Base-by-base conservation (phyloP, 53 echinoderm and acorn worm genomes). In the Antedon mediterranea region DNA sequence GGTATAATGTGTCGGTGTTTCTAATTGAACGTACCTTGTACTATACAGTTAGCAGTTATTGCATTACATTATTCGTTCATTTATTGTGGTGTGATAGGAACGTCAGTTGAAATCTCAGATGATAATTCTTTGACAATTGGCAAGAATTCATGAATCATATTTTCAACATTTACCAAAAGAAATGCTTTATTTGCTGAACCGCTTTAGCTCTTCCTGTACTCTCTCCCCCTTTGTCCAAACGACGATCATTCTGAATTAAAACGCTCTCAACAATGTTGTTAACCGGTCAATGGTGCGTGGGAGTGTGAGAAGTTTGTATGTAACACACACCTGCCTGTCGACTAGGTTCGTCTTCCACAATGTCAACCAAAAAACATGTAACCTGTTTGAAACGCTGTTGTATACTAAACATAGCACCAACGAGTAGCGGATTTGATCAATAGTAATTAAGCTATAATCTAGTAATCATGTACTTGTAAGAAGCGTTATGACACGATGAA, bases 391-490 rank as follows among this genome's bases (percentile, higher is more conserved):
- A 57, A 13, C 57, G 57, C 23, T 57, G 20, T 26, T 57, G 23
- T 57, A n/a, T 57, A 23, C 57, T 57, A 57, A 57, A 13, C 57
- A 2, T 8, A 57, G 23, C 20, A 57, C 57, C 57, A 57, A 57
- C 23, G 20, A 57, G 57, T 2, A 57, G 20, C 20, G 57, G 57
- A 57, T 26, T 57, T 57, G 57, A 57, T 57, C 57, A 57, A 57
- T 57, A 57, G 57, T 57, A 57, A 57, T 57, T 57, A 57, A 57
- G 57, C 57, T 57, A 57, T 57, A 57, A 57, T 57, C 57, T 57
- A 57, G 57, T 57, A 57, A 57, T 18, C 57, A 57, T 57, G 57
- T 23, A 57, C 57, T 57, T 57, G 57, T 57, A 57, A 57, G 23
- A 57, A 57, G 23, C 57, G 57, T 57, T 57, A 57, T 57, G 57